These are phyloP conservation scores for Typhlomys cinereus DNA, from an alignment of 2,113 vertebrate genomes.

Conservation along the genomic window DNA sequence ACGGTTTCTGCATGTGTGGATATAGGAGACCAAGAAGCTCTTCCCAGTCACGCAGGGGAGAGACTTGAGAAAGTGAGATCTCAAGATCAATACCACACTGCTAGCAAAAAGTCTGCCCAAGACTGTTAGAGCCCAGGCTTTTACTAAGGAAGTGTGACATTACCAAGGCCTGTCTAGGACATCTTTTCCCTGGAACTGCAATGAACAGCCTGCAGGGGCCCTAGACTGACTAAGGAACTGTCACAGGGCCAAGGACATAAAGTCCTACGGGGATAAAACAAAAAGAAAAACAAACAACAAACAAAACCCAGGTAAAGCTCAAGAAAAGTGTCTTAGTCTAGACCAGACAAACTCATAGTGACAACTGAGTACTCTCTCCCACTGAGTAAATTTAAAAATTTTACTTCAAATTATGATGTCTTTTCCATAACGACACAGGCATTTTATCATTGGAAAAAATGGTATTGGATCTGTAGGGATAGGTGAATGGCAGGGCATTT, in stretches of 20 bases:
- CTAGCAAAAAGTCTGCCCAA: not conserved
- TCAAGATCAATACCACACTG: not conserved
- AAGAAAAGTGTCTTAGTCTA: not conserved
- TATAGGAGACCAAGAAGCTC: conserved; percentile 72
- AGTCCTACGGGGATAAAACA: not conserved
- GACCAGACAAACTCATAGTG: not conserved
- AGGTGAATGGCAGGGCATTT: not conserved
- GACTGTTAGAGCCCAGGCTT: not conserved
- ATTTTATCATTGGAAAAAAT: not conserved
- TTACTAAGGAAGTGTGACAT: not conserved
- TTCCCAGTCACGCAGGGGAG: conserved; percentile 67
- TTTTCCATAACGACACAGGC: not conserved
- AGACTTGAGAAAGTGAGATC: conserved; percentile 80
- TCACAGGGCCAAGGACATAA: not conserved
- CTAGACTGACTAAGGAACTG: not conserved
- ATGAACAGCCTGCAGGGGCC: not conserved
- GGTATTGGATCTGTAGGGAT: not conserved
- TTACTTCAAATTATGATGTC: not conserved
- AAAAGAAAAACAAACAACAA: no score
- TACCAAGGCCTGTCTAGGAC: no score
- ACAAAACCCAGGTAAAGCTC: no score
- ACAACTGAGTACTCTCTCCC: not conserved
- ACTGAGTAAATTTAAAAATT: not conserved
- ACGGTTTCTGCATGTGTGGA: not conserved
- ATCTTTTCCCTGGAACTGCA: not conserved